A percentile compares a stretch with the other conserved stretches of the same genome.
Evolutionary conservation across 2,113 vertebrate species (phyloP).

Genomic region (Brachirus orientalis): DNA sequence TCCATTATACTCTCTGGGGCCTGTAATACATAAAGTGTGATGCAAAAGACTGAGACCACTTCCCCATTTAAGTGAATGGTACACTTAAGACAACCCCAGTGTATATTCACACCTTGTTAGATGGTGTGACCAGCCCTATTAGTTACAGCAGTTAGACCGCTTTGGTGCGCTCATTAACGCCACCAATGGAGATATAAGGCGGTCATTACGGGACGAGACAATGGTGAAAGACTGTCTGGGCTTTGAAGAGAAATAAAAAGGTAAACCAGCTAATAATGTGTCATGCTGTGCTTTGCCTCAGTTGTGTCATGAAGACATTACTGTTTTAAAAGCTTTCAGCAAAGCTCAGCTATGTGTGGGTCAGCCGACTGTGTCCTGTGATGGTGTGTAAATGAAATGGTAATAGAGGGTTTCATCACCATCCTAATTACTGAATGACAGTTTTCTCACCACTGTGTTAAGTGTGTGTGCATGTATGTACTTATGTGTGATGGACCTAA

Average conservation of each 20-base stretch:
- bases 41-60: slow-evolving; percentile 1
- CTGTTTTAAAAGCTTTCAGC: slow-evolving; percentile 51
- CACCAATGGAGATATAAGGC: slow-evolving; percentile 30
- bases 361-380: slow-evolving; percentile 45
- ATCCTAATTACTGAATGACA: slow-evolving; percentile 69
- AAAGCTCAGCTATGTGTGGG: slow-evolving; percentile 33
- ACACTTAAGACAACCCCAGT: not conserved
- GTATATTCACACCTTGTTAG: slow-evolving; percentile 56
- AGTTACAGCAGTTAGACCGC: slow-evolving; percentile 31
- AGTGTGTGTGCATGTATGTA: slow-evolving; percentile 27
- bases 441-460: slow-evolving; percentile 56
- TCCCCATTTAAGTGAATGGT: not conserved
- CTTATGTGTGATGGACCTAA: slow-evolving; percentile 63
- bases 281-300: slow-evolving; percentile 19
- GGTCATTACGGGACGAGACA: slow-evolving; percentile 22
- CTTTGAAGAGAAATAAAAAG: slow-evolving; percentile 48
- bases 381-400: slow-evolving; percentile 64
- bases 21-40: slow-evolving; percentile 18
- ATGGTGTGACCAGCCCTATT: slow-evolving; percentile 46
- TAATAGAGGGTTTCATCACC: slow-evolving; percentile 73
- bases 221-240: slow-evolving; percentile 30
- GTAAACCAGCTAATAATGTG: slow-evolving; percentile 3
- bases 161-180: slow-evolving; percentile 56
- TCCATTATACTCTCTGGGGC: slow-evolving; percentile 28
- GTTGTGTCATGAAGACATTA: slow-evolving; percentile 42